Evolutionary conservation across 2,797 vertebrate genomes (phyloP), one percentile per base, ranked within the genome.

Genomic region (Fistularia tabacaria): DNA sequence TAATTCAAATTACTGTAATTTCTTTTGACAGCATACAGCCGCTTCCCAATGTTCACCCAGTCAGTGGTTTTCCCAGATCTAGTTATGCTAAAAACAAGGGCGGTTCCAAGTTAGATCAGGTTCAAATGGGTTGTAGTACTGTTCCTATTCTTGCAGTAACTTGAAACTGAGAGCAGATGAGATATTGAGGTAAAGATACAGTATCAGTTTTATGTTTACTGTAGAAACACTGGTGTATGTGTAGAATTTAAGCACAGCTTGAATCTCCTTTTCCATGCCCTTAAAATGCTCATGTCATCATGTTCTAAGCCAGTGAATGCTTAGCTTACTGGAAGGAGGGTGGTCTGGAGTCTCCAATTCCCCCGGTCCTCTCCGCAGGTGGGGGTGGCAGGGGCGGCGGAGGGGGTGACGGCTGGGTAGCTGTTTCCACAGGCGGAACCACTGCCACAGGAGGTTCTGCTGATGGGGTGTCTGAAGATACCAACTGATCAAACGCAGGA

Each of bases 281-380:
- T 25, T 25, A 25, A 25, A 25, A 25, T 25, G 25, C 25, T 25
- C 25, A 25, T 25, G 25, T 25, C 25, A 25, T 25, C 25, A 25
- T 14, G 41, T 38, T 57, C 39, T 1, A 36, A 50, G 38, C 7
- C 48, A 11, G 12, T 41, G 39, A 46, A 36, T 10, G 49, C 11
- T 49, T 57, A 37, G 38, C 93, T 91, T 85, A 96, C 94, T 96
- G 94, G 78, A 96, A 96, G 25, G 94, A 96, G 0, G 94, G 94
- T 0, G 94, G 94, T 39, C 94, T 92, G 37, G 94, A 95, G 81
- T 96, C 94, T 11, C 94, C 94, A 1, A 95, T 95, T 62, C 93
- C 94, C 3, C 92, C 93, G 0, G 93, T 94, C 69, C 94, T 91
- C 77, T 96, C 94, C 0, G 80, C 92, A 1, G 94, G 94, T 52